Evolutionary conservation across 1,140 invertebrate species (phyloP), one percentile per base, ranked within the genome.

Genomic region (Cotesia vestalis): DNA sequence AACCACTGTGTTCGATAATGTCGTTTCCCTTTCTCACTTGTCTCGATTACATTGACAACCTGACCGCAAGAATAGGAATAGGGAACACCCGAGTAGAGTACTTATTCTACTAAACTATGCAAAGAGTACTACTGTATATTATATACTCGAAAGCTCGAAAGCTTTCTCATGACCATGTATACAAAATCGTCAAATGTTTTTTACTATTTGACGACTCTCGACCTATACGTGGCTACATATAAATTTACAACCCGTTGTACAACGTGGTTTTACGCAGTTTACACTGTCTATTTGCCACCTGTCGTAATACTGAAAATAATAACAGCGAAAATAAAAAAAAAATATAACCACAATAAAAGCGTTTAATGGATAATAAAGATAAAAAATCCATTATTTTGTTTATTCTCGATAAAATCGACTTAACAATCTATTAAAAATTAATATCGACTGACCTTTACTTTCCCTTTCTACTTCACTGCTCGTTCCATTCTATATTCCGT

Each of bases 201-300:
- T 66, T 14, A 66, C 64, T 52, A 72, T 59, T 27, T 46, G 40
- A 46, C 40, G 40, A 46, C 40, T 6, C 5, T 46, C 40, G 40
- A 51, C 36, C 36, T 46, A 66, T 46, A 46, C 40, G 11, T 46
- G 3, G 6, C 11, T 2, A 40, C 38, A 46, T 46, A 46, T 46
- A 46, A 46, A 46, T 46, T 46, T 46, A 46, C 40, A 46, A 46
- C 40, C 40, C 6, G 40, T 11, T 46, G 11, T 46, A 46, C 11
- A 46, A 9, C 5, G 3, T 11, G 6, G 40, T 46, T 46, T 46
- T 6, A 46, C 11, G 11, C 40, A 46, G 6, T 46, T 55, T 55
- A 55, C n/a, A 55, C 12, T 11, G 40, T 46, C 40, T 63, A 63
- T 64, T 8, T 72, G 4, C 71, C 71, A 72, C 71, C 70, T 72